Evolutionary conservation across 1,140 invertebrate species (phyloP), one percentile per base, ranked within the genome.

Genomic region (Pemphigus obesinymphae): DNA sequence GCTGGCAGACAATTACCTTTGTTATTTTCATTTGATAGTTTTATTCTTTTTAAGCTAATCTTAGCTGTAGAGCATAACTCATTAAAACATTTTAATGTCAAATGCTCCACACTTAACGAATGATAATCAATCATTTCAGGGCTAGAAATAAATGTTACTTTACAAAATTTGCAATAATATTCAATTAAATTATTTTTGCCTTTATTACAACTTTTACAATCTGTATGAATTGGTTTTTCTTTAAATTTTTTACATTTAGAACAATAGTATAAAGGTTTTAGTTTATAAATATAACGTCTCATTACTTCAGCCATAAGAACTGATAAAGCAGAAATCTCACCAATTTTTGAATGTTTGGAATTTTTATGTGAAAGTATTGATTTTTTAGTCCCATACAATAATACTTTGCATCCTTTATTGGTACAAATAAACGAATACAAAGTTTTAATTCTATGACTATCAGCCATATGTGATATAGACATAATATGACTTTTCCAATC

Each of bases 401-500:
- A 10, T 10, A 45, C 6, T n/a, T 72, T 72, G 17, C 43, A 48
- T 29, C 3, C 4, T 72, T 50, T 72, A 8, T 29, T 8, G 0
- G 0, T 3, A 72, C 43, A 48, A 8, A 72, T 26, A 2, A 20
- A 48, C 48, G 70, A 72, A 48, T 29, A 48, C 23, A 72, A 29
- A 20, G 48, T 20, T 48, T 48, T 20, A n/a, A 20, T 48, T 20
- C 0, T 50, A 15, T 48, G 26, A 72, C 43, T 31, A 20, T 31
- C 8, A 3, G 17, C 6, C 31, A 72, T 23, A 72, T 72, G 70
- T 48, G 40, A 29, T 48, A 72, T 8, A 20, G 70, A 72, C 43
- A 72, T 72, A 48, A 73, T 73, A 73, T 73, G 70, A 50, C 26
- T 31, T 50, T 50, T 73, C 70, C 70, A 73, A 6, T 73, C 17